Evolutionary conservation across 2,888 invertebrate species (phyloP), one percentile per base, ranked within the genome.

Genomic region (Melieria picta): DNA sequence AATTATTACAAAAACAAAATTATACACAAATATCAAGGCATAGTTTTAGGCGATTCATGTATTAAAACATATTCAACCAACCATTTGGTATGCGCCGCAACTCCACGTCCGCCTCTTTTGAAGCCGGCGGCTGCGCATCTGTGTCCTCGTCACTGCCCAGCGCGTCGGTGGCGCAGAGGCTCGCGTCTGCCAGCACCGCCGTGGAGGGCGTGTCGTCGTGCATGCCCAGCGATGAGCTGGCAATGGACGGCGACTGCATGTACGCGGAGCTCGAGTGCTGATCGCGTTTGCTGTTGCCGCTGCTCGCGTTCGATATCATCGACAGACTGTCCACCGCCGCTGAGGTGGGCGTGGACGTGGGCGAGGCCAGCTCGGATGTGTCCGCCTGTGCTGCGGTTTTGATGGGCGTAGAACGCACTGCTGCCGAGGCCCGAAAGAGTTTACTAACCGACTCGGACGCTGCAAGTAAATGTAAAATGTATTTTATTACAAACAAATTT

Each of bases 391-490:
- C 64, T 57, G 76, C 63, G 43, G 75, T 72, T 77, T 79, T 80
- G 43, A 76, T 74, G 60, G 80, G 76, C 66, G 80, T 78, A 74
- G 80, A 78, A 69, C 79, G 80, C 71, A 78, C 71, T 62, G 79
- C 80, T 70, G 81, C 76, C 73, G 85, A 82, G 74, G 84, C 82
- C 75, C 86, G 86, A 81, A 86, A 86, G 70, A 86, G 83, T 81
- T 86, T 86, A 76, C 84, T 85, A 81, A 86, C 83, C 75, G 85
- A 85, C 79, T 86, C 86, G 76, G 83, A 79, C 60, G 84, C 80
- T 80, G 77, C 43, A 74, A 76, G 63, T 66, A 68, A 11, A 52
- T 60, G 30, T 73, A 74, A 74, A 72, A 56, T 61, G n/a, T n/a
- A 62, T 11, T n/a, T 5, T 11, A 30, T 30, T n/a, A 61, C 9